A percentile compares a stretch with the other conserved stretches of the same genome.
Conservation (phyloP, 2,113 vertebrate species). For the Otis tarda region DNA sequence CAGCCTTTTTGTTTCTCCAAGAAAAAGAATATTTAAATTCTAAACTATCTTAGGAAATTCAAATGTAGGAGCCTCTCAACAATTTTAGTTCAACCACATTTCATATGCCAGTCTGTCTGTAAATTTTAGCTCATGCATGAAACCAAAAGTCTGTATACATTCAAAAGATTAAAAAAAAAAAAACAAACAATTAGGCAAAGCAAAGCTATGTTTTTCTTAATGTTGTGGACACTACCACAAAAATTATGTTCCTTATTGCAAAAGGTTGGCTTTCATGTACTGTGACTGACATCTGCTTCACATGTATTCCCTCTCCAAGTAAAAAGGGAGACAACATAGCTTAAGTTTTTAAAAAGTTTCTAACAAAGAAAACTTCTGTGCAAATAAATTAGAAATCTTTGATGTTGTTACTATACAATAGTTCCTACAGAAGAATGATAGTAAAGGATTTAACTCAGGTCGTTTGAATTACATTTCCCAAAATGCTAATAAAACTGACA, state of each 20-base stretch:
- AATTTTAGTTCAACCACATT: not conserved
- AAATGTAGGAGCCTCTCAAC: not conserved
- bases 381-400: not conserved
- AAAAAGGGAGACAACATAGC: not conserved
- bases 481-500: slow-evolving; percentile 63
- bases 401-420: not conserved
- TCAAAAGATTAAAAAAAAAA: not conserved
- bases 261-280: not conserved
- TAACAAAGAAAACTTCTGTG: not conserved
- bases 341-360: not conserved
- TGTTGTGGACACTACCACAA: not conserved
- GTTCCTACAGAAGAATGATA: not conserved
- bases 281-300: not conserved
- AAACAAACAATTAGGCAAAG: not conserved
- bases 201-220: not conserved
- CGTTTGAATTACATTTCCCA: slow-evolving; percentile 36
- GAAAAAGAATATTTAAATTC: not conserved
- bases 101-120: not conserved
- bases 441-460: slow-evolving; percentile 24
- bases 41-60: not conserved
- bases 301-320: not conserved
- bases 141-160: not conserved
- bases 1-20: not conserved
- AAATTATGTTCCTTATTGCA: not conserved
- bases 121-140: not conserved